Percentiles rank a stretch among this genome's conserved stretches.
phyloP scores from a whole-genome alignment of 92 coral and sea anemone species.

The Siderastrea radians region DNA sequence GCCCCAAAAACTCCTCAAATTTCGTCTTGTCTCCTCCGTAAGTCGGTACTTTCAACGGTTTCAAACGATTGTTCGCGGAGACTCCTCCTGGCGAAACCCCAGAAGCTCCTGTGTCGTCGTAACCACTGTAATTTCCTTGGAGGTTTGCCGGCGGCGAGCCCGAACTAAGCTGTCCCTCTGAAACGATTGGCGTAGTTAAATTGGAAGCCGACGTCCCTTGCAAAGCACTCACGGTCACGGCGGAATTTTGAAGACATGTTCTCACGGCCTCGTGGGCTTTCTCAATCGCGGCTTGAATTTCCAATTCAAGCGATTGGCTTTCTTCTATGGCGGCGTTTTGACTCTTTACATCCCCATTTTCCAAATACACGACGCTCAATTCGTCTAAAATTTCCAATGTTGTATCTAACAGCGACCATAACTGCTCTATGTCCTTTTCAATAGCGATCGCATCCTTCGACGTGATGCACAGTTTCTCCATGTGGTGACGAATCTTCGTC shows the following conservation, averaged over 20 bases:
- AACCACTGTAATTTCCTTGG: neutral
- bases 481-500: conserved; percentile 21
- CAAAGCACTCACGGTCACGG: neutral
- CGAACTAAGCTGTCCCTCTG: neutral
- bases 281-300: conserved; percentile 15
- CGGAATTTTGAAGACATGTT: neutral
- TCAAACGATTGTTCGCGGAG: conserved; percentile 34
- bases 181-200: neutral
- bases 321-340: conserved; percentile 24
- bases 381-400: conserved; percentile 48
- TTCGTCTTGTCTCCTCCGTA: conserved; percentile 66
- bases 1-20: conserved; percentile 76
- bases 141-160: neutral
- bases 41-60: conserved; percentile 57
- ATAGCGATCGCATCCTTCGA: too few relatives aligned
- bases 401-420: conserved; percentile 23
- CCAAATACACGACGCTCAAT: conserved; percentile 22
- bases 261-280: conserved; percentile 38
- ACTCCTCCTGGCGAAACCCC: neutral
- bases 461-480: conserved; percentile 35
- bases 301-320: conserved; percentile 35
- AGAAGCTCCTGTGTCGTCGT: neutral
- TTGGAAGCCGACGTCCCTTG: neutral
- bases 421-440: conserved; percentile 22
- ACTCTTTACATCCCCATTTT: conserved; percentile 19